Percentiles rank a stretch among this genome's conserved stretches.
These are phyloP conservation scores for Solenopsis fugax DNA, from an alignment of 1,140 invertebrate species.

Conservation along the genomic window DNA sequence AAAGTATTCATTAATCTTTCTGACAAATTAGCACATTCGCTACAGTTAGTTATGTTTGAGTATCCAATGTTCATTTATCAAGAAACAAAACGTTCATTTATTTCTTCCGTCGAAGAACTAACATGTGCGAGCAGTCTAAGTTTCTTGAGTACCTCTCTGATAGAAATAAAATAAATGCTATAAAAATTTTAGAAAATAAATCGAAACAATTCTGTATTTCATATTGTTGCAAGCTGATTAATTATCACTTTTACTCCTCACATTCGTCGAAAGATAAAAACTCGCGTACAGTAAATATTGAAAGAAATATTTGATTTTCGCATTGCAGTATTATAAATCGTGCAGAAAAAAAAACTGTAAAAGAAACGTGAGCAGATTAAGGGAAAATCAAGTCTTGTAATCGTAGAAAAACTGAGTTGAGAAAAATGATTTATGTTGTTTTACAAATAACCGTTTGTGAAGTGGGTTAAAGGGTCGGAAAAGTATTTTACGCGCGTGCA, in stretches of 20 bases:
- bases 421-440: constrained; percentile 2
- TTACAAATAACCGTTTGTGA: constrained; percentile 25
- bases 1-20: background rate
- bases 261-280: background rate
- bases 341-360: background rate
- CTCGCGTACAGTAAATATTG: background rate
- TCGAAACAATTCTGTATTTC: background rate
- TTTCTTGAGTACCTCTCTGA: background rate
- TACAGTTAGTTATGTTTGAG: background rate
- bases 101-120: background rate
- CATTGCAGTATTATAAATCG: background rate
- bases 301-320: background rate
- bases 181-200: background rate
- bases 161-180: background rate
- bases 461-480: background rate
- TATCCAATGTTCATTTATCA: background rate
- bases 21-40: background rate
- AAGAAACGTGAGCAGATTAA: background rate
- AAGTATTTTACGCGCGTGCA: background rate
- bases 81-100: background rate
- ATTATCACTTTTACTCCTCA: background rate
- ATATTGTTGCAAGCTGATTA: background rate
- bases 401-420: background rate
- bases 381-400: background rate
- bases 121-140: background rate